phyloP scores from a whole-genome alignment of 2,888 invertebrate genomes.

The Ochropacha duplaris region DNA sequence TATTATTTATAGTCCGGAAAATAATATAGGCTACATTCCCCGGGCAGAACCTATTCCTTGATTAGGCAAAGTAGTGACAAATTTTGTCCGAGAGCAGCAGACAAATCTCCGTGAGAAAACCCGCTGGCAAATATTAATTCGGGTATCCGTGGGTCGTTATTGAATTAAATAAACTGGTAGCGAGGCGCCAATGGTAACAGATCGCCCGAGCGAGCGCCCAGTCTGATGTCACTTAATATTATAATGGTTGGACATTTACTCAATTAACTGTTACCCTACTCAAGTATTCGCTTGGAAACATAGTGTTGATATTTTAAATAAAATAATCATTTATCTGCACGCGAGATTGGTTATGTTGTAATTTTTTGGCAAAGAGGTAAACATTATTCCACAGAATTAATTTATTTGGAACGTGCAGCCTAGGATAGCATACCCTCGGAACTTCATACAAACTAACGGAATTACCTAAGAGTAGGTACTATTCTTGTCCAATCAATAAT shows the following conservation, averaged over 20 bases:
- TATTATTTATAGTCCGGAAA: too few species aligned
- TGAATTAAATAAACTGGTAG: slow-evolving; percentile 2
- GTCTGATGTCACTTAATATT: not conserved
- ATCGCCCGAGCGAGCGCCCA: slow-evolving; percentile 30
- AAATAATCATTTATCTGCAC: not conserved
- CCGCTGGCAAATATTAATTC: not conserved
- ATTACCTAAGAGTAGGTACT: too few species aligned
- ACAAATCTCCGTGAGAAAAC: not conserved
- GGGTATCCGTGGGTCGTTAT: not conserved
- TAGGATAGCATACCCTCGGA: too few species aligned
- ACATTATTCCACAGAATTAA: too few species aligned
- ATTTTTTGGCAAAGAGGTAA: not conserved
- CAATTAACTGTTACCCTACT: not conserved
- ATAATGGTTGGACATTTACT: not conserved
- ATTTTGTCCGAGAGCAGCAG: too few species aligned
- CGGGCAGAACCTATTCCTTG: too few species aligned
- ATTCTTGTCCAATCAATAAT: too few species aligned
- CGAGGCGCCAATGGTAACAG: slow-evolving; percentile 35
- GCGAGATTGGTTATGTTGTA: not conserved
- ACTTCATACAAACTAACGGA: too few species aligned
- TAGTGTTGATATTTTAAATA: not conserved
- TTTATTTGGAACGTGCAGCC: too few species aligned
- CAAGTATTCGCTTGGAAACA: not conserved
- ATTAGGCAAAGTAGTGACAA: too few species aligned
- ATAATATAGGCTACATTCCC: too few species aligned